Evolutionary conservation across 2,113 vertebrate species (phyloP).

Genomic region (Gopherus evgoodei): DNA sequence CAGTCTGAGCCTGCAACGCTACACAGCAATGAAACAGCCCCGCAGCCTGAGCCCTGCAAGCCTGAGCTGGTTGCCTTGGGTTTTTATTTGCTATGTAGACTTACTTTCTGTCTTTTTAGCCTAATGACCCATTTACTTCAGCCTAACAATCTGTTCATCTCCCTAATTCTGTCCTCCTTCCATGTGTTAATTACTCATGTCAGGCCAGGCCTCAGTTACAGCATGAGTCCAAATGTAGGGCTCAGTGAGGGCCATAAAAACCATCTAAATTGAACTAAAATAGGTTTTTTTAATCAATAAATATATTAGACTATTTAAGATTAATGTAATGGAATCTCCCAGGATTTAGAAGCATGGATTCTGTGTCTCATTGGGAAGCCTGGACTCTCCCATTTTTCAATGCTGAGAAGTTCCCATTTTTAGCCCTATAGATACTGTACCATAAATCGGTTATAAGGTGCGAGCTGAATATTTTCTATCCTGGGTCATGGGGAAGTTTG

Average conservation of each 20-base stretch:
- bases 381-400: constrained; percentile 14
- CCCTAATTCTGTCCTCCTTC: no score
- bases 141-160: no score
- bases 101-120: no score
- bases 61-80: neutral
- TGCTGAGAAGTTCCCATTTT: neutral
- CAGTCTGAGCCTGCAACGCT: no score
- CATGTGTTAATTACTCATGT: no score
- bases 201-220: no score
- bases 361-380: neutral
- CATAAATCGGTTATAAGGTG: neutral
- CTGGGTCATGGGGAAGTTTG: neutral
- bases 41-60: neutral
- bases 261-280: constrained; percentile 60
- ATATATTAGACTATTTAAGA: constrained; percentile 9
- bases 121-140: no score
- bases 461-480: neutral
- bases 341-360: neutral
- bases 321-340: neutral
- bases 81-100: no score
- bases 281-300: constrained; percentile 52
- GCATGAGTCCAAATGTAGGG: constrained; percentile 48
- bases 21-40: neutral
- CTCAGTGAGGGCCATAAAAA: constrained; percentile 60
- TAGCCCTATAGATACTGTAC: constrained; percentile 1